A percentile compares a stretch with the other conserved stretches of the same genome.
Evolutionary conservation across 1,140 invertebrate species (phyloP).

Genomic region (Venturia canescens): DNA sequence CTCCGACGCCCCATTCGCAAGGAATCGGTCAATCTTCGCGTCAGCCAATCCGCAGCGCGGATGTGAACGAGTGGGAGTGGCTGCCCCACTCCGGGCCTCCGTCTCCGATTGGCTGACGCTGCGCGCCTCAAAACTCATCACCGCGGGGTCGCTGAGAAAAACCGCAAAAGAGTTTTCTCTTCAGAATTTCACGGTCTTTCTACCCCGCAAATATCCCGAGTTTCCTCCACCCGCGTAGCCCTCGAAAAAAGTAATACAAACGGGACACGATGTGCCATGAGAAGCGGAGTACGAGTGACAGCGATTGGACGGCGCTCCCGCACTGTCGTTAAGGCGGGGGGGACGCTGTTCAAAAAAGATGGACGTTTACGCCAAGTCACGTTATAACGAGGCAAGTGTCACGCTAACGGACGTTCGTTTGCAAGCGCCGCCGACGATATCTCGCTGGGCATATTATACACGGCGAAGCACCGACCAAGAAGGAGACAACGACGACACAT

Average conservation of each 20-base stretch:
- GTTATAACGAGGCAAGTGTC: slow-evolving; percentile 24
- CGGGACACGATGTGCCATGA: neutral
- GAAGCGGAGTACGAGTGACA: slow-evolving; percentile 9
- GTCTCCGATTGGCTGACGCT: no score
- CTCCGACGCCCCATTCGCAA: no score
- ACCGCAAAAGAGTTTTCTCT: no score
- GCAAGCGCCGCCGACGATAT: neutral
- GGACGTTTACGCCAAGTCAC: slow-evolving; percentile 4
- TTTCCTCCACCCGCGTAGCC: neutral
- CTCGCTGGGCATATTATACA: neutral
- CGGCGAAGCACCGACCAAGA: neutral
- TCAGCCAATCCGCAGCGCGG: no score
- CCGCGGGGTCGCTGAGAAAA: no score
- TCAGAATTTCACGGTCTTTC: no score
- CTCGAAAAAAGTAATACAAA: neutral
- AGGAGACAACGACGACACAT: slow-evolving; percentile 1
- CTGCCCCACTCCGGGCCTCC: no score
- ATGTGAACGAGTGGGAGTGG: no score
- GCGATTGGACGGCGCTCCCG: slow-evolving; percentile 2
- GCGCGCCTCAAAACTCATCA: no score
- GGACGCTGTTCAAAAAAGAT: slow-evolving; percentile 2
- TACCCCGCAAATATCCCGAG: neutral
- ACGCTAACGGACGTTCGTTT: slow-evolving; percentile 19
- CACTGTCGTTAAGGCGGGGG: neutral
- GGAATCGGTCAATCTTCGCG: no score